Evolutionary conservation across 2,113 vertebrate species (phyloP).

Genomic region (Lagenorhynchus albirostris): DNA sequence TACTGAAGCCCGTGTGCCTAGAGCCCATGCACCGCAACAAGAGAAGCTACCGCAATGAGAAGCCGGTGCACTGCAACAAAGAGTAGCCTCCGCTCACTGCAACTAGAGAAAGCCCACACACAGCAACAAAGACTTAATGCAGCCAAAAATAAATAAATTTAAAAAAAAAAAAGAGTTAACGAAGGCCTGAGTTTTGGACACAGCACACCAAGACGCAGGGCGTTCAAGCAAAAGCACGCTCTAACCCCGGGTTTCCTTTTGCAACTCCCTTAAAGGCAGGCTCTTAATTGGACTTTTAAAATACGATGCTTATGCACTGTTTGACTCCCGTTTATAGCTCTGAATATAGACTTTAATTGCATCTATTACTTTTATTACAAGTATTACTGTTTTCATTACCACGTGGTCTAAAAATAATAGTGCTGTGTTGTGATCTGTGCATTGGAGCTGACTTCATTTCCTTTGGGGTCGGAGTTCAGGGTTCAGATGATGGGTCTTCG

Average conservation of each 20-base stretch:
- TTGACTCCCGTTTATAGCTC: constrained; percentile 24
- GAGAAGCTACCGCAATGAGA: too few relatives aligned
- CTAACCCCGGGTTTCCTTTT: neutral
- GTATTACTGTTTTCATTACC: neutral
- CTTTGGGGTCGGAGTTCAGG: neutral
- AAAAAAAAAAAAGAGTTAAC: neutral
- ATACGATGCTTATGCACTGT: neutral
- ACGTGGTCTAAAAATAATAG: neutral
- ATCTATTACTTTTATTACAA: constrained; percentile 22
- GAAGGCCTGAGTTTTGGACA: neutral
- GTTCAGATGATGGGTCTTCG: neutral
- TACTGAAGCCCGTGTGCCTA: too few relatives aligned
- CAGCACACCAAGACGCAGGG: neutral
- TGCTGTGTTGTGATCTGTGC: neutral
- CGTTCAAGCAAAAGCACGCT: neutral
- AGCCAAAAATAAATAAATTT: too few relatives aligned
- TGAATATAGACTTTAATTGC: constrained; percentile 21
- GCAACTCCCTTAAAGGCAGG: neutral
- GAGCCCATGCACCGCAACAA: too few relatives aligned
- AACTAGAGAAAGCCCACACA: too few relatives aligned
- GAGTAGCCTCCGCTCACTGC: too few relatives aligned
- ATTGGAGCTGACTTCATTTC: neutral
- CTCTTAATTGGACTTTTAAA: constrained; percentile 59
- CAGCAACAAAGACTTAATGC: too few relatives aligned
- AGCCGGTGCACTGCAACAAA: too few relatives aligned